Percentiles rank a stretch among this genome's conserved stretches.
phyloP scores from a whole-genome alignment of 2,797 vertebrate species.

The Fringilla coelebs region DNA sequence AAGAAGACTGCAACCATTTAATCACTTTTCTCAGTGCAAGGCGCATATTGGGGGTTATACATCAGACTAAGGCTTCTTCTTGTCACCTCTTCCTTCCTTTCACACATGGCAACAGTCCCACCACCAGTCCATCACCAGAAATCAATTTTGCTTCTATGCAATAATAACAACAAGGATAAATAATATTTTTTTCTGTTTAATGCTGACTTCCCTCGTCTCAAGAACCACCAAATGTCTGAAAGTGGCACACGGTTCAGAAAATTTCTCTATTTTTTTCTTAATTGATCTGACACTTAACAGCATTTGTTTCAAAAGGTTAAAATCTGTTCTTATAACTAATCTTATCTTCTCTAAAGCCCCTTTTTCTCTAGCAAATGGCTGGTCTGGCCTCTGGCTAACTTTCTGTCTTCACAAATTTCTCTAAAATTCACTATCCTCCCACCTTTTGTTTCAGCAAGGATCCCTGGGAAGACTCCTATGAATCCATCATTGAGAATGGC shows the following conservation, averaged over 20 bases:
- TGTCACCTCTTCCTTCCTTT: background rate
- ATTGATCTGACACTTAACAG: slow-evolving; percentile 24
- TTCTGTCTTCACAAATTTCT: slow-evolving; percentile 25
- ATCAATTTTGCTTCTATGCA: background rate
- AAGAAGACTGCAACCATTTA: background rate
- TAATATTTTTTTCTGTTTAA: background rate
- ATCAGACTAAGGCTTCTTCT: background rate
- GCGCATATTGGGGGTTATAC: background rate
- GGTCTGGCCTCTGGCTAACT: slow-evolving; percentile 5
- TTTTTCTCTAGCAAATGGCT: background rate
- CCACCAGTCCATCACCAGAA: background rate
- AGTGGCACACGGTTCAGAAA: background rate
- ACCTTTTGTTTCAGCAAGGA: background rate
- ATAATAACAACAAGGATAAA: background rate
- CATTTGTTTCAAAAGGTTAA: slow-evolving; percentile 52
- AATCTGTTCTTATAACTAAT: slow-evolving; percentile 50
- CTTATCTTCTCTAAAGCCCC: background rate
- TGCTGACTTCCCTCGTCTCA: background rate
- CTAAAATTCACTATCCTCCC: background rate
- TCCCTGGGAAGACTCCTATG: background rate
- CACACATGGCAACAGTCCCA: background rate
- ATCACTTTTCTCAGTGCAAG: background rate
- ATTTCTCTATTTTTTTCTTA: background rate
- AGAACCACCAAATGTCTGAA: slow-evolving; percentile 5
- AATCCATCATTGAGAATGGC: slow-evolving; percentile 22